Evolutionary conservation across 2,888 invertebrate species (phyloP), one percentile per base, ranked within the genome.

Genomic region (Timema podura): DNA sequence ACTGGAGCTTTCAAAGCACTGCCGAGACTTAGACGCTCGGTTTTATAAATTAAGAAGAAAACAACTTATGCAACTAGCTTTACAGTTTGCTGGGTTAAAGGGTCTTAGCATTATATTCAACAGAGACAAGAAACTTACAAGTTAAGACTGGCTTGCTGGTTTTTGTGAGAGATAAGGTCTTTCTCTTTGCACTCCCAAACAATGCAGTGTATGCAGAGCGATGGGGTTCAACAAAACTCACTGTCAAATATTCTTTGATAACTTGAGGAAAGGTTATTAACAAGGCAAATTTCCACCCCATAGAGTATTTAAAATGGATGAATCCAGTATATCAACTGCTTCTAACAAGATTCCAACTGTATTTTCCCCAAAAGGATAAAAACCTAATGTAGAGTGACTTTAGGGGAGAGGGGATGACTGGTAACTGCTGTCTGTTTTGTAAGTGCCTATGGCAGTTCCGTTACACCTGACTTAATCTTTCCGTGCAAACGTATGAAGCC

Each of bases 171-270:
- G 30, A 30, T 2, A 3, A 30, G 49, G 49, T 49, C 74, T 78
- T 65, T 75, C 75, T 59, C 66, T 77, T 54, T 72, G 77, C 48
- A 75, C 57, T 74, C 77, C 76, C 68, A 76, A 77, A 73, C 74
- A 74, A 16, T 76, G 77, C 65, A 72, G 78, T 57, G 76, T 77
- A 65, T 78, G 77, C 3, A 69, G 79, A 68, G 78, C 79, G 64
- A 72, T 74, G 64, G 78, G 77, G 1, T 81, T 80, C 65, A 78
- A 79, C 67, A 77, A 75, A 75, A 70, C 72, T n/a, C 75, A 75
- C 5, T 77, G 78, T 7, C 69, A 70, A 65, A 46, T 72, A 48
- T 76, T 78, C 76, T 77, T 75, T 74, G 73, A 77, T 64, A 74
- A 77, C 68, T 75, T 77, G 70, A 74, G 77, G 70, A 64, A 66